Evolutionary conservation across 2,888 invertebrate genomes (phyloP), one percentile per base, ranked within the genome.

Genomic region (Sesia bembeciformis): DNA sequence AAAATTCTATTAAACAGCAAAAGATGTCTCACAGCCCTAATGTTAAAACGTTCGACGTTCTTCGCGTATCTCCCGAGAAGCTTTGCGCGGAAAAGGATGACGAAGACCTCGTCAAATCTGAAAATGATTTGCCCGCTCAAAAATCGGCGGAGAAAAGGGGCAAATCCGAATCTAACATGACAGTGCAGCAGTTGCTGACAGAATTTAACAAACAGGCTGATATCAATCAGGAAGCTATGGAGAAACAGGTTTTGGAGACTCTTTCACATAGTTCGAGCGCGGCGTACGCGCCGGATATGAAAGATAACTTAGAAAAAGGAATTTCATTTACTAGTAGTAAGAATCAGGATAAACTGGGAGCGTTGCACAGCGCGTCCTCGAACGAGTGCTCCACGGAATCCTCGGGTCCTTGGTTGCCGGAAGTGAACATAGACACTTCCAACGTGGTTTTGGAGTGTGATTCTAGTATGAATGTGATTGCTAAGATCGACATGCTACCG

Each of bases 401-500:
- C 7, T 7, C 4, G 8, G 43, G 8, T 56, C 0, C 7, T 72
- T 76, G 75, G 72, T 62, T 63, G 6, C 63, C 72, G 0, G 67
- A 67, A 0, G 46, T 56, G 3, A 53, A 60, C 3, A 63, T 43
- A 4, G 7, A 58, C 4, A 69, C 61, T 52, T 67, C 66, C 0
- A 68, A 62, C 43, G n/a, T 59, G 3, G 3, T 58, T 3, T 23
- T 40, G 0, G 70, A 76, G 0, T 62, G 68, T 42, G 76, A 77
- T 0, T 72, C 77, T 0, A 64, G 67, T 0, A 62, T 65, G 2
- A 78, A 84, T 54, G 72, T 86, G 0, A 73, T 83, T 3, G 71
- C 75, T 1, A 76, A 74, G 59, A 84, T 87, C 5, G 76, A 85
- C 43, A 74, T 70, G 69, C 64, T 87, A 60, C 75, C 82, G 2